Percentiles rank a stretch among this genome's conserved stretches.
phyloP scores from a whole-genome alignment of 2,797 vertebrate genomes.

The Pachyuromys duprasi region DNA sequence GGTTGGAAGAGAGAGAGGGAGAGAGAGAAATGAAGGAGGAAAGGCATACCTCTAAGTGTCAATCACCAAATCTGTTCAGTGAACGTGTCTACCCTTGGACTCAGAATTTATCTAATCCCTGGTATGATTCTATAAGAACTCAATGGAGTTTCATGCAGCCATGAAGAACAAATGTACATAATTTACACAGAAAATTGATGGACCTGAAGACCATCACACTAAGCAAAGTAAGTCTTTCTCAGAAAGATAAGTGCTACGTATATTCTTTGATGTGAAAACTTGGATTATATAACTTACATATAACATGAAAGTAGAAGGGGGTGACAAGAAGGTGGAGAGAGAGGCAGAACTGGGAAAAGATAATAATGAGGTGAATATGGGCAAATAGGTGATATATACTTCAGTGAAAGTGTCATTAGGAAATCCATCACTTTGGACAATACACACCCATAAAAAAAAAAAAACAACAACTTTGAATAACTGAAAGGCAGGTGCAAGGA shows the following conservation, averaged over 20 bases:
- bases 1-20: rapidly evolving
- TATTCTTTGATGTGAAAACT: neutral
- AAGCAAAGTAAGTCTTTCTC: neutral
- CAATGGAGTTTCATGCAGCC: neutral
- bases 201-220: neutral
- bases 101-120: neutral
- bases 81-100: neutral
- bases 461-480: neutral
- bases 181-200: neutral
- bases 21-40: rapidly evolving
- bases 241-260: neutral
- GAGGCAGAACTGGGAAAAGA: no score
- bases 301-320: neutral
- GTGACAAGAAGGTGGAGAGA: neutral
- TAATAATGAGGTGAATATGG: neutral
- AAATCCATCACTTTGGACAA: neutral
- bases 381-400: neutral
- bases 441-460: neutral
- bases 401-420: neutral
- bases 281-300: neutral
- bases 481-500: neutral
- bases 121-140: neutral
- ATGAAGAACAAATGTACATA: neutral
- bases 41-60: neutral
- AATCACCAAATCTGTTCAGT: neutral